Base-by-base conservation (phyloP, 2,113 vertebrate species). In the Poeciliopsis retropinna region DNA sequence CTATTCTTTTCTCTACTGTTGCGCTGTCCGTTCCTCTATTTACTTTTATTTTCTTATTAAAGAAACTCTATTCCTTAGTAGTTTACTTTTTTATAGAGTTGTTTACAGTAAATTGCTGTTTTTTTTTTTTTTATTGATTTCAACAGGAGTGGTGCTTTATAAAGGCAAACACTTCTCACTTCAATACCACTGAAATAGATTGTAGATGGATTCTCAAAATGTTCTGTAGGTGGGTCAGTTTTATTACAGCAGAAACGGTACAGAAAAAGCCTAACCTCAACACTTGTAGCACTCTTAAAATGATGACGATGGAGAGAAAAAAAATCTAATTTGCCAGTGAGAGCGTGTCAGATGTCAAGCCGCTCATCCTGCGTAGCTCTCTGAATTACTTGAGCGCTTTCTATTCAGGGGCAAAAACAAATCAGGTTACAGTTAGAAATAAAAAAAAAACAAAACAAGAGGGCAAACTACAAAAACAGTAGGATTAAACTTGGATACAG, bases 291-390 rank as follows among this genome's bases (percentile, higher is more conserved):
- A 57, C 22, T 25, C 63, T 68, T 60, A 78, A 83, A 82, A 72
- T 78, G 60, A 82, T 70, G 72, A 74, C 84, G 85, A 84, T 57
- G 25, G 44, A 37, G 75, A 79, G 47, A 54, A 74, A 60, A 72
- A 66, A 74, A 77, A 84, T 82, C 37, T 15, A 65, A 60, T 74
- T 76, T 85, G 19, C 71, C n/a, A 14, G 67, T 41, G 67, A 78
- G 73, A 76, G 74, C 67, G 80, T 81, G 79, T 81, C 78, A 54
- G 47, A 64, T 80, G 81, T 86, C 84, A 65, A 34, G 57, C 70
- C 54, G n/a, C 70, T 82, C 75, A 66, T 63, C 83, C 82, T 61
- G 82, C 71, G 47, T 71, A 61, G 63, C 75, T 63, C 44, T 34
- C 32, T 54, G 41, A 82, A 78, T 82, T 70, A 78, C 63, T 41